Percentiles rank a stretch among this genome's conserved stretches.
These are phyloP conservation scores for Oppia nitens DNA, from an alignment of 1,140 invertebrate genomes.

Conservation along the genomic window DNA sequence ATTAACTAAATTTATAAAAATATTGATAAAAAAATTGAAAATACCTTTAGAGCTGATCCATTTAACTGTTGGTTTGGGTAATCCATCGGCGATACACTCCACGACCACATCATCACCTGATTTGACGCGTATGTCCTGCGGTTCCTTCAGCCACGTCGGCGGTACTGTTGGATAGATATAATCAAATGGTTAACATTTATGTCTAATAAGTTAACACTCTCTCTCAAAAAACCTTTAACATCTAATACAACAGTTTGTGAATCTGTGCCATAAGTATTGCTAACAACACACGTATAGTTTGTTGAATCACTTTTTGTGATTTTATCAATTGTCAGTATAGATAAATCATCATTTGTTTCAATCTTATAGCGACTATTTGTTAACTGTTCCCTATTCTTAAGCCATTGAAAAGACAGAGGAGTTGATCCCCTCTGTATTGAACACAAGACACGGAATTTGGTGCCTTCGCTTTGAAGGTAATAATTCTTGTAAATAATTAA, in stretches of 20 bases:
- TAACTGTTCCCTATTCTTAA: constrained; percentile 3
- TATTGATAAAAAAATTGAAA: not conserved
- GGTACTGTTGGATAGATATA: constrained; percentile 7
- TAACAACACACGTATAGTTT: constrained; percentile 71
- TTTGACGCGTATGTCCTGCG: constrained; percentile 6
- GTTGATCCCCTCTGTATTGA: not conserved
- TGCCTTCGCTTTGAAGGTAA: not conserved
- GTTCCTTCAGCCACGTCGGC: constrained; percentile 18
- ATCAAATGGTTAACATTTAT: not conserved
- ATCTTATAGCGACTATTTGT: not conserved
- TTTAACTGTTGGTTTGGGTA: constrained; percentile 16
- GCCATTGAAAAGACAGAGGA: constrained; percentile 6
- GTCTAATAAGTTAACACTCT: not conserved
- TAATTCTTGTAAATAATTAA: constrained; percentile 3
- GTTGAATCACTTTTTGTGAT: constrained; percentile 41
- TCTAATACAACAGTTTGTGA: constrained; percentile 66
- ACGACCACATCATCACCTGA: constrained; percentile 11
- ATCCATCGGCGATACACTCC: constrained; percentile 18
- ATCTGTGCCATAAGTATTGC: constrained; percentile 79
- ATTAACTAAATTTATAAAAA: not conserved
- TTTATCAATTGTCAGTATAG: not conserved
- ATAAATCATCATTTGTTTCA: not conserved
- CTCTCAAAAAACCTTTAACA: constrained; percentile 2
- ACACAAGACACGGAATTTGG: constrained; percentile 7
- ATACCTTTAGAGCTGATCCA: constrained; percentile 13